Conservation (phyloP, 1,140 invertebrate species). For the Drosophila sturtevanti region DNA sequence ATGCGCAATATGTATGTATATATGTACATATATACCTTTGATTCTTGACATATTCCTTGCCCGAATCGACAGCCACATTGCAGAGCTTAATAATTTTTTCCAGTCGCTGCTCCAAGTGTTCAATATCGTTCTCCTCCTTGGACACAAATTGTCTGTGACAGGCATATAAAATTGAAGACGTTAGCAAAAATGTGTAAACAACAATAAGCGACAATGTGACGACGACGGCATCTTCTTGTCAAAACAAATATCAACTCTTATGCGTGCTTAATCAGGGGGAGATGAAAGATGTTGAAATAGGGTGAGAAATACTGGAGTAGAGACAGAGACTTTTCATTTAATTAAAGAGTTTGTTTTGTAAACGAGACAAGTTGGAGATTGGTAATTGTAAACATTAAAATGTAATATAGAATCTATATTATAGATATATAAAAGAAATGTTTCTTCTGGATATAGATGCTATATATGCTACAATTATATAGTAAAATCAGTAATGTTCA, state of each 20-base stretch:
- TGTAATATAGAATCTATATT: too few relatives aligned
- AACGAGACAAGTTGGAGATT: too few relatives aligned
- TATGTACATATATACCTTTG: constrained; percentile 93
- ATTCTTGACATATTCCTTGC: constrained; percentile 93
- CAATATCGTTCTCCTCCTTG: constrained; percentile 92
- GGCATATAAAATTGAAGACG: constrained; percentile 43
- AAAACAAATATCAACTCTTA: constrained; percentile 45
- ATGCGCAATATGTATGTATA: too few relatives aligned
- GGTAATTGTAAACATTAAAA: too few relatives aligned
- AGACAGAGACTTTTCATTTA: neutral
- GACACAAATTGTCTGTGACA: constrained; percentile 89
- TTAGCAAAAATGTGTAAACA: constrained; percentile 71
- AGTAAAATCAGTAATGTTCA: too few relatives aligned
- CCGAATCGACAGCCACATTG: constrained; percentile 92
- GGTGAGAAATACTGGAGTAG: neutral
- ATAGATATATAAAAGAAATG: too few relatives aligned
- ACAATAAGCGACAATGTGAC: constrained; percentile 24
- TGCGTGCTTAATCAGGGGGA: constrained; percentile 42
- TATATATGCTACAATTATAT: too few relatives aligned
- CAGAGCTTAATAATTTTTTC: constrained; percentile 95
- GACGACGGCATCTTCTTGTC: constrained; percentile 11
- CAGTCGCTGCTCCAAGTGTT: constrained; percentile 92
- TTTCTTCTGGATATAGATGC: too few relatives aligned
- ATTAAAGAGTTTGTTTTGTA: constrained; percentile 32
- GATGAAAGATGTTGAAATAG: neutral